Conservation (phyloP, 2,113 vertebrate species). For the Elephas maximus region DNA sequence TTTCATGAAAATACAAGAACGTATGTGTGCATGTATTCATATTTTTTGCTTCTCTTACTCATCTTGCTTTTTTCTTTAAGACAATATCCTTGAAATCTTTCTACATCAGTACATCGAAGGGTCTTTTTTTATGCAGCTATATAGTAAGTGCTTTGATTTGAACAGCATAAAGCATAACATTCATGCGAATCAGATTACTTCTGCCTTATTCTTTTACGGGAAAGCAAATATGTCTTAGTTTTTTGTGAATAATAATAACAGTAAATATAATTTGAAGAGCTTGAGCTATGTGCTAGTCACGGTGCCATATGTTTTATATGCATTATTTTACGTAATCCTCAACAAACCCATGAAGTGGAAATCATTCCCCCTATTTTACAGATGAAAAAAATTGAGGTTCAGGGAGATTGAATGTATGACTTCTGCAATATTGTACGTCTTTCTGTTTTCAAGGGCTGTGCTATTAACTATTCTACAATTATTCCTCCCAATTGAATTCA, state of each 20-base stretch:
- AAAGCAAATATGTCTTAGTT: neutral
- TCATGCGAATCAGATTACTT: neutral
- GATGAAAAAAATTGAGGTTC: neutral
- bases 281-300: accelerated
- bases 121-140: neutral
- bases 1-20: neutral
- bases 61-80: neutral
- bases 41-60: neutral
- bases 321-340: neutral
- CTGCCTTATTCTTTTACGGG: neutral
- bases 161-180: neutral
- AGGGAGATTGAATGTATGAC: accelerated
- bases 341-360: accelerated
- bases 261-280: accelerated
- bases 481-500: accelerated
- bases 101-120: neutral
- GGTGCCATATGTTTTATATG: neutral
- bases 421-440: no score
- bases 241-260: neutral
- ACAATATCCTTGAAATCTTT: neutral
- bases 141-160: neutral
- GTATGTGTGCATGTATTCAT: neutral
- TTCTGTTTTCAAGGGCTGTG: neutral
- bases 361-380: neutral
- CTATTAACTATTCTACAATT: accelerated